Evolutionary conservation across 2,888 invertebrate species (phyloP), one percentile per base, ranked within the genome.

Genomic region (Bembecia ichneumoniformis): DNA sequence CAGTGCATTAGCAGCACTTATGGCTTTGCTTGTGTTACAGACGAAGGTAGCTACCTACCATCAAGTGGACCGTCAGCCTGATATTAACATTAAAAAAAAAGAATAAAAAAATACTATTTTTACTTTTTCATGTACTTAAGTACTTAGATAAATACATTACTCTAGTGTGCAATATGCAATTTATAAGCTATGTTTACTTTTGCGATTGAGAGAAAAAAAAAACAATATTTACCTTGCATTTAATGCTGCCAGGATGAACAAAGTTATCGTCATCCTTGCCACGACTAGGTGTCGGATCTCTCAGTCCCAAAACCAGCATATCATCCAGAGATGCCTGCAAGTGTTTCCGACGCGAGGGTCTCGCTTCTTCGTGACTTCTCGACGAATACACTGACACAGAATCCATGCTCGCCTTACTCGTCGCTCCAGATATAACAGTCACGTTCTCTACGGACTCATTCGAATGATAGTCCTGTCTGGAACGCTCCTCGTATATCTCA

Each of bases 311-410:
- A 58, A 90, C 81, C 10, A 90, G 82, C 69, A 90, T 90, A 58
- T 90, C 90, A 54, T 90, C 90, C 59, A 90, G 72, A 0, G 90
- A 90, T 4, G 87, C 83, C 55, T 86, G 89, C 58, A 88, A 57
- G 35, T 80, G 81, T 49, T 64, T 67, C 40, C 74, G 55, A 7
- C 76, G 56, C 3, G 74, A 58, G 3, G 80, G 81, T 13, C 82
- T 59, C 1, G 82, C 73, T 52, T 79, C 80, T 52, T 91, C 91
- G 52, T 89, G 86, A 59, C 90, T 91, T 58, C 89, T 80, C 2
- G 89, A 87, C 43, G 90, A 91, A 55, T 89, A 89, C 57, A 90
- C 77, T 1, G 90, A 90, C 35, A 90, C 83, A 1, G 90, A 89
- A 57, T 91, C 91, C 54, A 83, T 70, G 56, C 82, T 80, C 0